Base-by-base conservation (phyloP, 1,140 invertebrate genomes). In the Tenebrio molitor region DNA sequence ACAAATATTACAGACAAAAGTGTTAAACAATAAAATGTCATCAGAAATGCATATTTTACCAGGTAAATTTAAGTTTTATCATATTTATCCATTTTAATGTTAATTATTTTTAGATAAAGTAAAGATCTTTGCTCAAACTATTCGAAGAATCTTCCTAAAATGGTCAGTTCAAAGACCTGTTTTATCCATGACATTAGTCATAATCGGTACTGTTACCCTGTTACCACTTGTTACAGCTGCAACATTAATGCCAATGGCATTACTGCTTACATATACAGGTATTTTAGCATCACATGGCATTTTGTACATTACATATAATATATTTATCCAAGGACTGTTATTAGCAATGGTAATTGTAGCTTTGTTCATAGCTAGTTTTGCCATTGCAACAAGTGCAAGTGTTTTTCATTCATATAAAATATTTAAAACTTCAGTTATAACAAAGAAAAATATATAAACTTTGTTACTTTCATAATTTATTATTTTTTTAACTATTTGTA, bases 111-210 rank as follows among this genome's bases (percentile, higher is more conserved):
- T 25, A 58, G 50, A 58, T 58, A 58, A 58, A 58, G 50, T 58
- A 23, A 14, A 8, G 29, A 58, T n/a, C 19, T 58, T 58, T 25
- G 50, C 23, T 14, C 21, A 12, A 29, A 29, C 2, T 6, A 8
- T 58, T 58, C 21, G 50, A 33, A 41, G 64, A 15, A 3, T 66
- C 12, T 66, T 44, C 42, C 36, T 66, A 12, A 66, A 66, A 25
- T 66, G 64, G 64, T 66, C 64, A 0, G 36, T 66, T 12, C 64
- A 66, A 25, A 41, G 42, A 25, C 64, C 64, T n/a, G 23, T 66
- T 5, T 15, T 66, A n/a, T 66, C 36, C 19, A 66, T 66, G 64
- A 23, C 64, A 41, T 15, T 42, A 3, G 64, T 66, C 8, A 34
- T 66, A 5, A 25, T 66, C 2, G 36, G 15, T 12, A 21, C 36